Evolutionary conservation across 2,888 invertebrate species (phyloP).

Genomic region (Sesamia inferens): DNA sequence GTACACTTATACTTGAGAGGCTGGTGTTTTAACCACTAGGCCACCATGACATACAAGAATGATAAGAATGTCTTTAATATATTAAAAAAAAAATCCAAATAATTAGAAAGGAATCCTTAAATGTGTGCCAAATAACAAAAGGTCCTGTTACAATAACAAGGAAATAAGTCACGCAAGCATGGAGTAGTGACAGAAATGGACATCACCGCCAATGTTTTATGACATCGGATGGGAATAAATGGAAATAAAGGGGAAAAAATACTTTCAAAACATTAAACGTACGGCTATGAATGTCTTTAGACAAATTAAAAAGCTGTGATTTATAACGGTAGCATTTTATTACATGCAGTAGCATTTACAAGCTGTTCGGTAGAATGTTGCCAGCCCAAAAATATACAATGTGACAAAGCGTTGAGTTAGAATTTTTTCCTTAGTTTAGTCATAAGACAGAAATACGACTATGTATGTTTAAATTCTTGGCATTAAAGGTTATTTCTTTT

Average conservation of each 20-base stretch:
- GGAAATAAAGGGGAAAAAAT: constrained; percentile 71
- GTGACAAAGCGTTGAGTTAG: constrained; percentile 28
- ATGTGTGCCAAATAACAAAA: constrained; percentile 50
- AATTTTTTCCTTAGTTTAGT: constrained; percentile 25
- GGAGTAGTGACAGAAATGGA: constrained; percentile 70
- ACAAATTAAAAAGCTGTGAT: constrained; percentile 83
- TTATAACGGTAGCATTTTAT: constrained; percentile 72
- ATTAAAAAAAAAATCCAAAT: background rate
- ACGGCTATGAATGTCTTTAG: constrained; percentile 76
- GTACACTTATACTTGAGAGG: no score
- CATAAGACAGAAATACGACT: constrained; percentile 7
- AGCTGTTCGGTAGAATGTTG: constrained; percentile 56
- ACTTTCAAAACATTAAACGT: constrained; percentile 76
- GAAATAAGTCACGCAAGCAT: constrained; percentile 63
- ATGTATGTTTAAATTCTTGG: constrained; percentile 6
- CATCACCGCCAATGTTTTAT: constrained; percentile 79
- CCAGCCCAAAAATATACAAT: constrained; percentile 55
- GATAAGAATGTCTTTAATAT: background rate
- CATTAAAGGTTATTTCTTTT: background rate
- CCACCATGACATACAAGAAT: no score
- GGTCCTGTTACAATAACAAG: constrained; percentile 56
- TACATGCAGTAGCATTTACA: constrained; percentile 66
- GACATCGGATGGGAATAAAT: constrained; percentile 72
- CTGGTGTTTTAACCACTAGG: no score
- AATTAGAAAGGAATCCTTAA: constrained; percentile 31